These are phyloP conservation scores for Aphis gossypii DNA, from an alignment of 1,140 invertebrate genomes.

Conservation along the genomic window DNA sequence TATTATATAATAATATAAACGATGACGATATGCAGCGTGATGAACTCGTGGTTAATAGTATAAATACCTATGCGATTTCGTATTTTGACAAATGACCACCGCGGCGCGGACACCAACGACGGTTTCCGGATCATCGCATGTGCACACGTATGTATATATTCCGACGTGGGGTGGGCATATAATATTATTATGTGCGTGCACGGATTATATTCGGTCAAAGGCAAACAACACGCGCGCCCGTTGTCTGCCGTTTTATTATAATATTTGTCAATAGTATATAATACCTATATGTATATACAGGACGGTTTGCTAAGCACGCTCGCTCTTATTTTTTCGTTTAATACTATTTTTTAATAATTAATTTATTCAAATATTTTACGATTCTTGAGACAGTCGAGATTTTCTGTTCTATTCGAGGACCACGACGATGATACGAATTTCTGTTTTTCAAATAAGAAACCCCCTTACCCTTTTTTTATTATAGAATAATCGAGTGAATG, in stretches of 20 bases:
- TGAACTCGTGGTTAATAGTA: background rate
- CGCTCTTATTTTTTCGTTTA: too few relatives aligned
- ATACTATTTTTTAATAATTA: too few relatives aligned
- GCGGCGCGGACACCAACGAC: background rate
- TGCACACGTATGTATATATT: background rate
- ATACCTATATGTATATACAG: background rate
- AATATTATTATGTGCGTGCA: background rate
- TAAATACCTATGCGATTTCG: background rate
- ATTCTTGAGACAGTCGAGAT: too few relatives aligned
- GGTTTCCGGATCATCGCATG: background rate
- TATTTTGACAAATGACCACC: background rate
- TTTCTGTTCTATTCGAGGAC: too few relatives aligned
- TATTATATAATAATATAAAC: background rate
- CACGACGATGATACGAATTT: too few relatives aligned
- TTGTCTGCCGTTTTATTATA: background rate
- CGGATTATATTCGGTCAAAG: conserved; percentile 2
- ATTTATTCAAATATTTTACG: too few relatives aligned
- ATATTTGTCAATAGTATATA: background rate
- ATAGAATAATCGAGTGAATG: too few relatives aligned
- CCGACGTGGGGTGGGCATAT: background rate
- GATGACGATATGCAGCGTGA: background rate
- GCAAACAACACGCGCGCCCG: background rate
- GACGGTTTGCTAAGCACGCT: too few relatives aligned
- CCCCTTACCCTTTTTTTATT: too few relatives aligned
- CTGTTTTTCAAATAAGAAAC: too few relatives aligned